phyloP scores from a whole-genome alignment of 2,797 vertebrate genomes.

The Sebastes dallii region DNA sequence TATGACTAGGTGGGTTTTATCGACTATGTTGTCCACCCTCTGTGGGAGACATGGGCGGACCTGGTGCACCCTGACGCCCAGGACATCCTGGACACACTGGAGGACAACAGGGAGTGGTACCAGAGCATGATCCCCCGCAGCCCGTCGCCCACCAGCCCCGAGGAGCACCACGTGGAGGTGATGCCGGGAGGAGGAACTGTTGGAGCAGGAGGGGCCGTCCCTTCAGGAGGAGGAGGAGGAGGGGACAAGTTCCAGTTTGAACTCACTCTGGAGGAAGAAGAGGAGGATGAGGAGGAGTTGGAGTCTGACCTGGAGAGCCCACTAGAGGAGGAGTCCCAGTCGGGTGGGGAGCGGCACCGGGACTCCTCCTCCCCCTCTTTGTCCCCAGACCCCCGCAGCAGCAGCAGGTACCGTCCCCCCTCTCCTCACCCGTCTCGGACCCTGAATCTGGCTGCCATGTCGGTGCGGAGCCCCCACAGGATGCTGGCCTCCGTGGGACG shows the following conservation, averaged over 20 bases:
- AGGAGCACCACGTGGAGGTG: constrained; percentile 61
- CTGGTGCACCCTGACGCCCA: constrained; percentile 93
- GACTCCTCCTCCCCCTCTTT: constrained; percentile 62
- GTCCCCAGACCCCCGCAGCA: constrained; percentile 60
- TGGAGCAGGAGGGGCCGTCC: constrained; percentile 35
- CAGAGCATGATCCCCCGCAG: constrained; percentile 94
- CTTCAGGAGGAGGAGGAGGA: constrained; percentile 32
- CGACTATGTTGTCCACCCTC: constrained; percentile 92
- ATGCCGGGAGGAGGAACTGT: constrained; percentile 34
- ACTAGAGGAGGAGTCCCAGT: constrained; percentile 77
- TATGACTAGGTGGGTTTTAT: constrained; percentile 90
- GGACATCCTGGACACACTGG: constrained; percentile 91
- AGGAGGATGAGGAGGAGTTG: constrained; percentile 76
- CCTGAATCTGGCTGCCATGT: constrained; percentile 65
- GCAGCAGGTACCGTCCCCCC: constrained; percentile 61
- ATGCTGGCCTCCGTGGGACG: constrained; percentile 43
- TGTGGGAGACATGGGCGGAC: constrained; percentile 97
- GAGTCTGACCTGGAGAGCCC: constrained; percentile 81
- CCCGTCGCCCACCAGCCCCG: constrained; percentile 80
- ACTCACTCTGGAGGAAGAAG: constrained; percentile 88
- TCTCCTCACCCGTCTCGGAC: constrained; percentile 58
- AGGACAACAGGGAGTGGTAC: constrained; percentile 96
- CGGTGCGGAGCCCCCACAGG: constrained; percentile 66
- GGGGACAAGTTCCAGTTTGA: constrained; percentile 90
- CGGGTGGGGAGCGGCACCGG: constrained; percentile 55